A percentile compares a stretch with the other conserved stretches of the same genome.
These are phyloP conservation scores for Smutsia temminckii DNA, from an alignment of 2,797 vertebrate species.

Conservation along the genomic window DNA sequence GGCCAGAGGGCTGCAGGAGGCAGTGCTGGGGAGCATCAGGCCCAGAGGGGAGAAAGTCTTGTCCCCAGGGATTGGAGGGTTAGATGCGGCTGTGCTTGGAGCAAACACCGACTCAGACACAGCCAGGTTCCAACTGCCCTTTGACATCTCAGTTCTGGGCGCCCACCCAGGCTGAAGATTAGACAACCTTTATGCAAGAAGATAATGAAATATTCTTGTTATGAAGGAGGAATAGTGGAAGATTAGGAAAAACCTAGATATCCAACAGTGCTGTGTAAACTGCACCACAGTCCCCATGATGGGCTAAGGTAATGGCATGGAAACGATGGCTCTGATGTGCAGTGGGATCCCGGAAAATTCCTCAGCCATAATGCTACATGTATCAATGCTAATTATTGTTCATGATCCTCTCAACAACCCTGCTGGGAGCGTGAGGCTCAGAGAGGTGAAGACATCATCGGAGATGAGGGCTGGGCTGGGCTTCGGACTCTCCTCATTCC, in stretches of 20 bases:
- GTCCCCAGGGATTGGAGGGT: background rate
- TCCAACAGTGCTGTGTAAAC: background rate
- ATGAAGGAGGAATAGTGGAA: background rate
- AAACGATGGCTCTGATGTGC: rapidly evolving
- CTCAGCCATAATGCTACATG: background rate
- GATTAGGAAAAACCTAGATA: background rate
- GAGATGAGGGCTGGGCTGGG: background rate
- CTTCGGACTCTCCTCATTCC: background rate
- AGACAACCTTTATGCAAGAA: constrained; percentile 22
- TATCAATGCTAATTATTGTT: background rate
- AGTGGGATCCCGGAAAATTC: background rate
- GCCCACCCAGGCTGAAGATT: background rate
- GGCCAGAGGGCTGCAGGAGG: background rate
- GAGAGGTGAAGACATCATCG: background rate
- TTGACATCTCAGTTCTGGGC: background rate
- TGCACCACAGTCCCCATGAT: rapidly evolving
- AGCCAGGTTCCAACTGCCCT: background rate
- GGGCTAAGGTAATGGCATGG: background rate
- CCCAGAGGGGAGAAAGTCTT: background rate
- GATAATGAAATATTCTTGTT: background rate
- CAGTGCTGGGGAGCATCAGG: background rate
- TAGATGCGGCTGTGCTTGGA: background rate
- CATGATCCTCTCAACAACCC: background rate
- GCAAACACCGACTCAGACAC: background rate
- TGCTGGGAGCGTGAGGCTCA: background rate